phyloP scores from a whole-genome alignment of 2,113 vertebrate species.

The Raja brachyura region DNA sequence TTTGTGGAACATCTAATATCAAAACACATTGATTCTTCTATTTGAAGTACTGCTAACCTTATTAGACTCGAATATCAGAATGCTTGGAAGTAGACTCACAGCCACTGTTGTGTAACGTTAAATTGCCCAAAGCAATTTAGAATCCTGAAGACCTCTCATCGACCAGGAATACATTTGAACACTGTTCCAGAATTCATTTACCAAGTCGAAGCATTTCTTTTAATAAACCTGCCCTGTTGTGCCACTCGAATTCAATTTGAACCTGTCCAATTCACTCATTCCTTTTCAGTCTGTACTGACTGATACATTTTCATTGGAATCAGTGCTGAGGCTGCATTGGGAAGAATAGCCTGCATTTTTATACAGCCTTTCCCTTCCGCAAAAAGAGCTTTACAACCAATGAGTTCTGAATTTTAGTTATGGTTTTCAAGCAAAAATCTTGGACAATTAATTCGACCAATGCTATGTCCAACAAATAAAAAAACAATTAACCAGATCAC shows the following conservation, averaged over 20 bases:
- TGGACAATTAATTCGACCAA: background rate
- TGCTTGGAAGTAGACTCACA: background rate
- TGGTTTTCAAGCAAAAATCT: background rate
- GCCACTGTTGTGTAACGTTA: background rate
- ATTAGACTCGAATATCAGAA: background rate
- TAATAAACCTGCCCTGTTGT: background rate
- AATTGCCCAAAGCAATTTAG: background rate
- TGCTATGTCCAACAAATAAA: background rate
- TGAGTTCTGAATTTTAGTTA: background rate
- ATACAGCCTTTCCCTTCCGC: background rate
- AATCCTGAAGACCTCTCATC: background rate
- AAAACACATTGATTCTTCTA: background rate
- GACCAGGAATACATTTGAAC: background rate
- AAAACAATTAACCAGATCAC: too few relatives aligned
- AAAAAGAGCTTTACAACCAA: background rate
- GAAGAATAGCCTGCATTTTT: background rate
- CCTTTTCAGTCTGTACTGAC: background rate
- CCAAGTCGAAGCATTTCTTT: background rate
- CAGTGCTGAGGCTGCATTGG: background rate
- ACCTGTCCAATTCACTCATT: background rate
- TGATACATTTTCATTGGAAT: background rate
- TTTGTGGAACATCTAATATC: background rate
- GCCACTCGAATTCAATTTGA: background rate
- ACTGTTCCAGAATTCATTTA: conserved; percentile 13
- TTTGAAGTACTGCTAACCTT: background rate